Evolutionary conservation across 2,113 vertebrate genomes (phyloP).

Genomic region (Salminus brasiliensis): DNA sequence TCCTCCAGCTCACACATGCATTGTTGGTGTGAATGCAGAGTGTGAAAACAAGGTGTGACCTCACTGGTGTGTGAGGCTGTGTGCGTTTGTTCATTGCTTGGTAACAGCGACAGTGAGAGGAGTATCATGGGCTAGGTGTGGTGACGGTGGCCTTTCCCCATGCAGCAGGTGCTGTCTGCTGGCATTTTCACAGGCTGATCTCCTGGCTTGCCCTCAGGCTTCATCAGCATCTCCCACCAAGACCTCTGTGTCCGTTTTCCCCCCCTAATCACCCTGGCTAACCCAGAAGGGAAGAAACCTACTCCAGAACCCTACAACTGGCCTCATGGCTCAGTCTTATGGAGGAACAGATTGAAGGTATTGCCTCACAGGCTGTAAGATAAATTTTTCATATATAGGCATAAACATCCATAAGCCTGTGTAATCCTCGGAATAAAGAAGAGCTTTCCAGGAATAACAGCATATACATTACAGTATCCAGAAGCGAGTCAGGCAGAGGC

Average conservation of each 20-base stretch:
- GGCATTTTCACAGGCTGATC: slow-evolving; percentile 48
- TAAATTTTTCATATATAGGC: slow-evolving; percentile 35
- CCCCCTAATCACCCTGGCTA: background rate
- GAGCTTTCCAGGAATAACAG: slow-evolving; percentile 37
- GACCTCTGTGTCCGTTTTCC: background rate
- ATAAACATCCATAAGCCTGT: slow-evolving; percentile 52
- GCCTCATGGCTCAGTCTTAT: background rate
- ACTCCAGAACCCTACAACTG: background rate
- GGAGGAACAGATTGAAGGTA: background rate
- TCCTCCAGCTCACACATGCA: background rate
- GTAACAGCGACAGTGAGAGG: slow-evolving; percentile 58
- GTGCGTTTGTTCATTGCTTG: slow-evolving; percentile 41
- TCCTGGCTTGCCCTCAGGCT: slow-evolving; percentile 40
- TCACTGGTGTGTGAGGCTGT: slow-evolving; percentile 43
- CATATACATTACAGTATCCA: slow-evolving; percentile 18
- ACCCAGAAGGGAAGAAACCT: background rate
- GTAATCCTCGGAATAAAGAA: slow-evolving; percentile 48
- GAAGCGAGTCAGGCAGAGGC: slow-evolving; percentile 25
- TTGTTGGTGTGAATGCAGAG: slow-evolving; percentile 19
- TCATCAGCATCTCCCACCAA: slow-evolving; percentile 50
- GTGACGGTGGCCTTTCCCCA: slow-evolving; percentile 60
- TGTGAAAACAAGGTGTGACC: slow-evolving; percentile 51
- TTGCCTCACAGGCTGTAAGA: background rate
- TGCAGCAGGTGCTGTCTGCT: slow-evolving; percentile 65
- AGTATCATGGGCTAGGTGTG: slow-evolving; percentile 14